A percentile compares a stretch with the other conserved stretches of the same genome.
Conservation (phyloP, 2,113 vertebrate genomes). For the Rhea pennata region DNA sequence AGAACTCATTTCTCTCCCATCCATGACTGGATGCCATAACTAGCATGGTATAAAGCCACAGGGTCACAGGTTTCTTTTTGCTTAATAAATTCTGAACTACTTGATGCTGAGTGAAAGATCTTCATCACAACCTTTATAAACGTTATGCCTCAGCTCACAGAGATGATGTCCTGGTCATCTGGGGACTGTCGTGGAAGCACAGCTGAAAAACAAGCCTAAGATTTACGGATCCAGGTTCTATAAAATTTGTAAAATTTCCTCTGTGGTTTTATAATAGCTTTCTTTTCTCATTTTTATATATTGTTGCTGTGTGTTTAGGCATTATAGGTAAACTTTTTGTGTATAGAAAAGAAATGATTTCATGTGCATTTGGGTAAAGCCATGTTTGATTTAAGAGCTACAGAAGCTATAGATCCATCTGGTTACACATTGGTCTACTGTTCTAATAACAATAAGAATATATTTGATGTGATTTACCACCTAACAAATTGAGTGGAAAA, state of each 20-base stretch:
- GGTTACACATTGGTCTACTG: neutral
- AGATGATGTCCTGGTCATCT: neutral
- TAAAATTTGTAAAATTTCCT: neutral
- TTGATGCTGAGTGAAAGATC: neutral
- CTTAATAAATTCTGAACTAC: neutral
- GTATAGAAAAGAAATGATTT: neutral
- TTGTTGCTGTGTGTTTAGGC: neutral
- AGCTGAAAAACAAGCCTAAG: neutral
- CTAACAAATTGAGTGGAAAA: neutral
- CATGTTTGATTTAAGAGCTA: conserved; percentile 4
- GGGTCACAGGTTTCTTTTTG: neutral
- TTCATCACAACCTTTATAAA: neutral
- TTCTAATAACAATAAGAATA: neutral
- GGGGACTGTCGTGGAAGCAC: neutral
- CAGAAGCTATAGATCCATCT: neutral
- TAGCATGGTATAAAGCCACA: neutral
- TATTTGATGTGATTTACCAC: neutral
- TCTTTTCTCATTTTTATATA: conserved; percentile 5
- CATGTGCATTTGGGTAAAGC: neutral
- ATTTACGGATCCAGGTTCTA: neutral
- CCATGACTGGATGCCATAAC: neutral
- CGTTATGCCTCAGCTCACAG: neutral
- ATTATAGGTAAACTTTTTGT: neutral
- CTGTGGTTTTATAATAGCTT: neutral
- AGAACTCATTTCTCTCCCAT: neutral